Evolutionary conservation across 1,140 invertebrate species (phyloP).

Genomic region (Apocrypta bakeri): DNA sequence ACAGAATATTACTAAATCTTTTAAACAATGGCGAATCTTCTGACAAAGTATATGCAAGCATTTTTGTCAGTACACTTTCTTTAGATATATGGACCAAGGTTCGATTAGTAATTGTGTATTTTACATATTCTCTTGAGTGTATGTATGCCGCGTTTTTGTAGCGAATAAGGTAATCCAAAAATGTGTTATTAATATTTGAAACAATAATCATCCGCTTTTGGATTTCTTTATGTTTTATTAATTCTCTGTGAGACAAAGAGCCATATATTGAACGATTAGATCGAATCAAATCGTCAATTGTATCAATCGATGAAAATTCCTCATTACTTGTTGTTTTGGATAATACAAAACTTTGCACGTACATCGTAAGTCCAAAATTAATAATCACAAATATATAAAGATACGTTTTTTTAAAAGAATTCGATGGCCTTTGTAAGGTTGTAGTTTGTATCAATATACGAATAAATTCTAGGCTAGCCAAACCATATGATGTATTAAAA

Average conservation of each 20-base stretch:
- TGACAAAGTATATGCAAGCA: neutral
- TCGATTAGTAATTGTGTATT: neutral
- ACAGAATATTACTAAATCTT: neutral
- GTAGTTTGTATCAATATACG: neutral
- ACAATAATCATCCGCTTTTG: neutral
- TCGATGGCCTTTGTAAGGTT: neutral
- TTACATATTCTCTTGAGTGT: neutral
- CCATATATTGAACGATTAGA: neutral
- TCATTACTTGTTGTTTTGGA: neutral
- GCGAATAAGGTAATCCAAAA: neutral
- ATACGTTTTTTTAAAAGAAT: neutral
- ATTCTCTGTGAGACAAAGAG: neutral
- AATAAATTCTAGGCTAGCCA: neutral
- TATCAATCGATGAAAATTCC: neutral
- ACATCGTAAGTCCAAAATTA: neutral
- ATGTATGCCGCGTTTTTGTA: neutral
- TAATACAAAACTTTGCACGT: neutral
- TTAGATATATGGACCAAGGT: neutral
- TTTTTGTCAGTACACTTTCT: neutral
- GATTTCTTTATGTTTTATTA: neutral
- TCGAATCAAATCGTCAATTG: neutral
- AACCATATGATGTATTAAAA: neutral
- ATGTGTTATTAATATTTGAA: too few species aligned
- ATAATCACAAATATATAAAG: neutral
- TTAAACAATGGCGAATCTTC: neutral